Evolutionary conservation across 2,797 vertebrate species (phyloP).

Genomic region (Ambastaia sidthimunki): DNA sequence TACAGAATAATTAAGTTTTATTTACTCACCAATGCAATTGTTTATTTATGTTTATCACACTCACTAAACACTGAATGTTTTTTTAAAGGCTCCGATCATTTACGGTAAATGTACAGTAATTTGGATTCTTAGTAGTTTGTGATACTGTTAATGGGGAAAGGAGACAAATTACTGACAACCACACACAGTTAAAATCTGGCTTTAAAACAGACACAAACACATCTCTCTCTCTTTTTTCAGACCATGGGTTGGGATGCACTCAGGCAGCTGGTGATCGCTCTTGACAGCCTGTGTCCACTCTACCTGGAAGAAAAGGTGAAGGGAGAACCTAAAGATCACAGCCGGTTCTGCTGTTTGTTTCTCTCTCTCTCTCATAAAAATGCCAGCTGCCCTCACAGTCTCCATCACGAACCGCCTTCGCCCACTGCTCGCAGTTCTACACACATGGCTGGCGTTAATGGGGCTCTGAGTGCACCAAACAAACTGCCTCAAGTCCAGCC

Average conservation of each 20-base stretch:
- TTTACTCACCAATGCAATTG: too few relatives aligned
- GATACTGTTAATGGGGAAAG: background rate
- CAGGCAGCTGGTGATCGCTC: slow-evolving; percentile 50
- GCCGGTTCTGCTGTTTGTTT: slow-evolving; percentile 27
- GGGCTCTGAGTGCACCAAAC: slow-evolving; percentile 32
- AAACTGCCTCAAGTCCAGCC: slow-evolving; percentile 6
- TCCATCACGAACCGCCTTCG: slow-evolving; percentile 32
- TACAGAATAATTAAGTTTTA: too few relatives aligned
- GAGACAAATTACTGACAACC: background rate
- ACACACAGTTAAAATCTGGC: background rate
- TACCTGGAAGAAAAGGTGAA: slow-evolving; percentile 58
- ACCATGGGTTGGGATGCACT: slow-evolving; percentile 35
- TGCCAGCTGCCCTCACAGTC: slow-evolving; percentile 42
- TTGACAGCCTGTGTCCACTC: slow-evolving; percentile 52
- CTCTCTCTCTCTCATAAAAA: slow-evolving; percentile 47
- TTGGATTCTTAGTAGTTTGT: background rate
- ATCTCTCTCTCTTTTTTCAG: slow-evolving; percentile 10
- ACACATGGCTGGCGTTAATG: slow-evolving; percentile 33
- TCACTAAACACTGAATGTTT: too few relatives aligned
- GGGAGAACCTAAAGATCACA: slow-evolving; percentile 55
- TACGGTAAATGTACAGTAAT: too few relatives aligned
- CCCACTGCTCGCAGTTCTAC: slow-evolving; percentile 16
- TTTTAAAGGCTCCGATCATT: too few relatives aligned
- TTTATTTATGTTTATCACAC: too few relatives aligned
- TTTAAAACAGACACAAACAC: slow-evolving; percentile 20